A percentile compares a stretch with the other conserved stretches of the same genome.
These are phyloP conservation scores for Petrocephalus microphthalmus DNA, from an alignment of 2,113 vertebrate genomes.

Conservation along the genomic window DNA sequence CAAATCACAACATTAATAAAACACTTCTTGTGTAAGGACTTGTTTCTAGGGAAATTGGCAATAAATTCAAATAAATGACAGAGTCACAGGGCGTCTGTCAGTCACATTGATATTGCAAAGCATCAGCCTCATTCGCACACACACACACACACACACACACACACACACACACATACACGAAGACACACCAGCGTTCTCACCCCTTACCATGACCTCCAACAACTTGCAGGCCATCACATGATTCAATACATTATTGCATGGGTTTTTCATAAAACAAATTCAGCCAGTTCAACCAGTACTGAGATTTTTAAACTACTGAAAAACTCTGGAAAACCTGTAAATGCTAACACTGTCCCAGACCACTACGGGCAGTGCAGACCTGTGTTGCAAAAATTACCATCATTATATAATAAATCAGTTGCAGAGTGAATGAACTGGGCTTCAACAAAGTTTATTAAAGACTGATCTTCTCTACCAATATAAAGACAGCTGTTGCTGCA, in stretches of 20 bases:
- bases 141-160: neutral
- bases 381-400: neutral
- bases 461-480: neutral
- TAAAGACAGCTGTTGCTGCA: neutral
- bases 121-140: neutral
- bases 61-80: neutral
- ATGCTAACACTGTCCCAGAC: neutral
- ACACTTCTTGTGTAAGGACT: neutral
- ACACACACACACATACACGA: no score
- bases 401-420: neutral
- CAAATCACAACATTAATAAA: slow-evolving; percentile 1
- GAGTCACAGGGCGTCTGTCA: neutral
- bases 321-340: neutral
- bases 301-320: neutral
- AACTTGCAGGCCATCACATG: neutral
- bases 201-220: neutral
- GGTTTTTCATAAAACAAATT: neutral
- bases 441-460: neutral
- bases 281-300: neutral
- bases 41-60: slow-evolving; percentile 11
- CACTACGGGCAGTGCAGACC: neutral
- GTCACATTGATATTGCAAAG: slow-evolving; percentile 20
- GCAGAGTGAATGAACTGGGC: neutral
- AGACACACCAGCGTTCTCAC: neutral
- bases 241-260: neutral